Base-by-base conservation (phyloP, 2,113 vertebrate genomes). In the Prunella himalayana region DNA sequence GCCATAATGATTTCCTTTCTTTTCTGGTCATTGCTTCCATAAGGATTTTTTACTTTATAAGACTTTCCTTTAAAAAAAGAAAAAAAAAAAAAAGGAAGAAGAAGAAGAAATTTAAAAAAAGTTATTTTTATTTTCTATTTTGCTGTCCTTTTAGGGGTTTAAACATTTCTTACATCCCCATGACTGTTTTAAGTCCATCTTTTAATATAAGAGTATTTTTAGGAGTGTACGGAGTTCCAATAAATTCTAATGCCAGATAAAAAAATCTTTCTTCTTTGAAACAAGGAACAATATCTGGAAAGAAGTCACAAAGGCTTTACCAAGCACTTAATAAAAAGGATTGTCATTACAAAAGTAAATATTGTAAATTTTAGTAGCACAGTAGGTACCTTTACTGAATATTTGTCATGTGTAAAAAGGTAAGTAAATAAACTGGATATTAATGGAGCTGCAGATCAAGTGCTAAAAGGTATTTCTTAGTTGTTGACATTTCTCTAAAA, bases 341-440 rank as follows among this genome's bases (percentile, higher is more conserved):
- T 28, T 91, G 15, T 73, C 65, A 82, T 87, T 63, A 82, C 23
- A 63, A 70, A 77, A 87, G 56, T 50, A 95, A 95, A 95, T 91
- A 82, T 2, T 78, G 51, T 57, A 86, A n/a, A 89, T 84, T 83
- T 87, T 78, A 78, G 47, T 50, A 75, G 33, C 70, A 78, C 69
- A 82, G 13, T 63, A 50, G 42, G 60, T 54, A 78, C 65, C 4
- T 87, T 88, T 70, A 57, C 60, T 66, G 69, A 89, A 25, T 70
- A 91, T 89, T 73, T 89, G 45, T 81, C 56, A 66, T 59, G 20
- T 49, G 54, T 70, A 82, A 91, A 91, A 69, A 84, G 21, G 27
- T 66, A 73, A 63, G 81, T 91, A 93, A 95, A 92, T 75, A 93
- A 90, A 90, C 28, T 18, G 75, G 51, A 20, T 82, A 85, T 84